phyloP scores from a whole-genome alignment of 2,113 vertebrate genomes.

The Neodon shergylaensis region DNA sequence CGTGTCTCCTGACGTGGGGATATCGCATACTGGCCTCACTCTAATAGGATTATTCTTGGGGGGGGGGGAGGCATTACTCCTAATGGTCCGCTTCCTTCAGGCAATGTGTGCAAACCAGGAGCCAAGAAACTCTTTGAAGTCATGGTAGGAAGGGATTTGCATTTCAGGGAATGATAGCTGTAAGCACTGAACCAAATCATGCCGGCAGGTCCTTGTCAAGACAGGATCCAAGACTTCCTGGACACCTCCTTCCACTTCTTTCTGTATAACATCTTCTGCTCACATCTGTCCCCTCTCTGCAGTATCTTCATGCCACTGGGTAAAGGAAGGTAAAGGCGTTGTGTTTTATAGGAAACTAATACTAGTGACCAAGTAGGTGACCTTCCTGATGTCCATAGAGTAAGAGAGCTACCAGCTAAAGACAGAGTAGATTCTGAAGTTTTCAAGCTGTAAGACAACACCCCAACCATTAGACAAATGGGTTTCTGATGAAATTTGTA shows the following conservation, averaged over 20 bases:
- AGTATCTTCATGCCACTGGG: background rate
- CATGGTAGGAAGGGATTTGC: background rate
- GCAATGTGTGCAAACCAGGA: background rate
- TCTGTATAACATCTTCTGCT: background rate
- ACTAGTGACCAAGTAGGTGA: background rate
- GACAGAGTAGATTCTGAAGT: background rate
- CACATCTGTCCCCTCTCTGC: background rate
- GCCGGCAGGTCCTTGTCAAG: background rate
- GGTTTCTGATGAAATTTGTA: background rate
- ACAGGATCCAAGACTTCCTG: background rate
- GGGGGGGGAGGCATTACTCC: background rate
- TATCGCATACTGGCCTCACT: background rate
- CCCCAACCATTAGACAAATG: background rate
- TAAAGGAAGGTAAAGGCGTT: background rate
- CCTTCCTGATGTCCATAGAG: background rate
- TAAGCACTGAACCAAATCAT: background rate
- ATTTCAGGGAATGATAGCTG: background rate
- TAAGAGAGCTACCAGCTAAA: background rate
- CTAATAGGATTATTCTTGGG: background rate
- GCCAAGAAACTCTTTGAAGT: background rate
- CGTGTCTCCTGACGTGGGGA: background rate
- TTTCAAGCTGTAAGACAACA: slow-evolving; percentile 5
- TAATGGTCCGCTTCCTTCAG: background rate
- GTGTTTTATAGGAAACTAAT: background rate
- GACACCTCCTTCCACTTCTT: background rate